Base-by-base conservation (phyloP, 2,888 invertebrate genomes). In the Noctua comes region DNA sequence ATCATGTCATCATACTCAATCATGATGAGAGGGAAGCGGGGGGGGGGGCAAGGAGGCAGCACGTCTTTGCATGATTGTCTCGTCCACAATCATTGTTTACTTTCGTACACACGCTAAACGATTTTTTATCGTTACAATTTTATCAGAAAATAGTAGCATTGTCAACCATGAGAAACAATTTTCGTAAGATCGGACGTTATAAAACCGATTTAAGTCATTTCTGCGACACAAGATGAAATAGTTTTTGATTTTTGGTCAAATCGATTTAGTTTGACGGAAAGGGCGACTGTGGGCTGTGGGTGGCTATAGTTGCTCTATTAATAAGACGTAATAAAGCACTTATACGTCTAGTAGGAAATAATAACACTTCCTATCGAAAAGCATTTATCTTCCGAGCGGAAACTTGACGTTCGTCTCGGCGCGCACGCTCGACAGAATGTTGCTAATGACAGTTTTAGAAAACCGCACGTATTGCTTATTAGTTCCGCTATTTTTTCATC, bases 321-420 rank as follows among this genome's bases (percentile, higher is more conserved):
- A 86, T 83, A 81, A 84, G 43, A 76, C 79, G 76, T 76, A 83
- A 88, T 90, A 91, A 90, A 88, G 78, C 88, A 89, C 91, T 83
- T 89, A 91, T 89, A 88, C 46, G 90, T 89, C 85, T 66, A 91
- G 82, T 86, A 91, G 93, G 93, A 93, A 93, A 90, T 88, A 84
- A 76, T 82, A 88, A 78, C 72, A 92, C 94, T 94, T 94, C 94
- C 93, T 92, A 92, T 92, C 91, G 88, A 93, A 93, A 93, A 91
- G 90, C 86, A 85, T 91, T 89, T 91, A 88, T 90, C 87, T 91
- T 89, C 86, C 90, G 91, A 91, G 92, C 92, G 93, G 94, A 93
- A 94, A 91, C 88, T 86, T 88, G 64, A 62, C 31, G 31, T 36
- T 73, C 84, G 73, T 74, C 70, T 77, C 72, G 76, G 83, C 54